Evolutionary conservation across 2,888 invertebrate species (phyloP), one percentile per base, ranked within the genome.

Genomic region (Epinotia demarniana): DNA sequence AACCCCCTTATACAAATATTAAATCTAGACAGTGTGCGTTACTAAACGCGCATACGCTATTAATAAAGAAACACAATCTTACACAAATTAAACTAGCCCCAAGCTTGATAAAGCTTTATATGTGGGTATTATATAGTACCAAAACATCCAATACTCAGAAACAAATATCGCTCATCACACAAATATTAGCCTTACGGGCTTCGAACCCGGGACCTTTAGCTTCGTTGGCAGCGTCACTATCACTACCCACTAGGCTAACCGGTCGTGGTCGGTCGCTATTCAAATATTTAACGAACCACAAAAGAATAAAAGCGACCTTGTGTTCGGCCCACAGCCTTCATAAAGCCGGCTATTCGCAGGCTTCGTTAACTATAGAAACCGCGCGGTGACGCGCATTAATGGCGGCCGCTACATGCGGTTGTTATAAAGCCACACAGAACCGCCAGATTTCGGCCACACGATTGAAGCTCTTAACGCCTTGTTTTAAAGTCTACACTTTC

Each of bases 281-380:
- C 88, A 91, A 90, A 90, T 68, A 90, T 91, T 90, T 90, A 91
- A 90, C 88, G 87, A 90, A 88, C 84, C 80, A 79, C 85, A 83
- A 84, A 85, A 86, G 87, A 89, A 91, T 88, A 90, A 90, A 89
- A 88, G 85, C 79, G 77, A 83, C 83, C 79, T 83, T 85, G 83
- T 87, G 86, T 88, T 23, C 88, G 66, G 81, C 81, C 85, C 85
- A 60, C 64, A 69, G 69, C 49, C 72, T 72, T 62, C 74, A 78
- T 78, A 77, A 78, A 76, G 57, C 73, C 53, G 57, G 67, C 64
- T 49, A 62, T 73, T 72, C 82, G 79, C 81, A 80, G 84, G 86
- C 84, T 86, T 86, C 85, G 85, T 87, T 85, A 87, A 84, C 82
- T 80, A 81, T 79, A 79, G 78, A 82, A 82, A 77, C 82, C 79